These are phyloP conservation scores for Eumerus sabulonum DNA, from an alignment of 2,888 invertebrate species.

Conservation along the genomic window DNA sequence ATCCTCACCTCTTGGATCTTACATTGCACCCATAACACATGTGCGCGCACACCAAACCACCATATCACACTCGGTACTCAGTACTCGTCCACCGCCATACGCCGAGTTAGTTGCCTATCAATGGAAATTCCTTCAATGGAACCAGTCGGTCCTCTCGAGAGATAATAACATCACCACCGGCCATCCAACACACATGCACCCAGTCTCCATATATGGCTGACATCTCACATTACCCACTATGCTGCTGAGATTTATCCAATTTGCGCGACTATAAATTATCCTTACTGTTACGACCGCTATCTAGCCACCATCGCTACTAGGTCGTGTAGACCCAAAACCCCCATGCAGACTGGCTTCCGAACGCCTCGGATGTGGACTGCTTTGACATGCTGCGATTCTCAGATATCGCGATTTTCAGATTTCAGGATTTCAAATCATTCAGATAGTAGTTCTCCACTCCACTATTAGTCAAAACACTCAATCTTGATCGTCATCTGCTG, in stretches of 20 bases:
- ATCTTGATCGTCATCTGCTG: too few species aligned
- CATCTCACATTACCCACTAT: conserved; percentile 65
- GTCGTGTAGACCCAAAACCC: too few species aligned
- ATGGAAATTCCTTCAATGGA: conserved; percentile 66
- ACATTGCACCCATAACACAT: conserved; percentile 16
- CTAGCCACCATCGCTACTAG: too few species aligned
- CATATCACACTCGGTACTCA: too few species aligned
- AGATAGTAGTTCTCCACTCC: background rate
- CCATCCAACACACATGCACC: conserved; percentile 6
- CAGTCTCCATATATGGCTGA: conserved; percentile 47
- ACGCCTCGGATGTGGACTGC: background rate
- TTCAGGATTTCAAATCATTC: background rate
- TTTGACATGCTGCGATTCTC: background rate
- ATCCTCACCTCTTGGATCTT: conserved; percentile 61
- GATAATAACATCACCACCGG: conserved; percentile 52
- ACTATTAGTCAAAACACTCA: too few species aligned
- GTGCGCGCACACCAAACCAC: background rate
- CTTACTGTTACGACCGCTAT: conserved; percentile 54
- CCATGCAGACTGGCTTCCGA: too few species aligned
- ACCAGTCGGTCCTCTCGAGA: conserved; percentile 37
- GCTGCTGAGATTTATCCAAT: conserved; percentile 65
- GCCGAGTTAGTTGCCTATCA: conserved; percentile 41
- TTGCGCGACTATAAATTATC: conserved; percentile 66
- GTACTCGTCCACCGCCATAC: background rate
- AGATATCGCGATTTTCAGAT: background rate